Conservation (phyloP, 2,113 vertebrate species). For the Herpetotheres cachinnans region DNA sequence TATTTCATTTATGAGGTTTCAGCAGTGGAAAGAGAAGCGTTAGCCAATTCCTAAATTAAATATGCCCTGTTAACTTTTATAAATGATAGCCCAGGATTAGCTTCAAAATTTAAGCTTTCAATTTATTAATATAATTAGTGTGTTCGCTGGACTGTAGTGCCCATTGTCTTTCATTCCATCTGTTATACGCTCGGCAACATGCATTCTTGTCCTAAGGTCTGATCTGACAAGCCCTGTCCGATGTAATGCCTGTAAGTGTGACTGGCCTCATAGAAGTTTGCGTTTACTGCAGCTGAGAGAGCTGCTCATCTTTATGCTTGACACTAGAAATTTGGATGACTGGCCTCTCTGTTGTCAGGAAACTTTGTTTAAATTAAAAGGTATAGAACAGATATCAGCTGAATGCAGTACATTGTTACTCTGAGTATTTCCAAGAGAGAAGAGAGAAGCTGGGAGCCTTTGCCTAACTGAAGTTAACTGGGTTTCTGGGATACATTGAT, state of each 20-base stretch:
- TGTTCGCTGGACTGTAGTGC: slow-evolving; percentile 28
- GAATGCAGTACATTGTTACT: background rate
- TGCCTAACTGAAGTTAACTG: background rate
- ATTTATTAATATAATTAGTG: slow-evolving; percentile 72
- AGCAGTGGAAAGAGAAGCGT: slow-evolving; percentile 85
- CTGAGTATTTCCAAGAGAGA: background rate
- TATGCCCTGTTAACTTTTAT: slow-evolving; percentile 90
- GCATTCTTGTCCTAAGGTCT: background rate
- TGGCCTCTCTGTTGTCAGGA: background rate
- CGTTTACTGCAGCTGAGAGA: background rate
- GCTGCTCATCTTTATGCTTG: background rate
- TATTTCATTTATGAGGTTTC: slow-evolving; percentile 98
- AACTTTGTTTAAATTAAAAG: background rate
- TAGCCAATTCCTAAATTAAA: slow-evolving; percentile 99
- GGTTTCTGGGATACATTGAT: background rate
- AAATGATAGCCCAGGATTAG: slow-evolving; percentile 84
- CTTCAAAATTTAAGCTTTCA: slow-evolving; percentile 72
- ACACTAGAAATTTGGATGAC: background rate
- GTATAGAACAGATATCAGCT: background rate
- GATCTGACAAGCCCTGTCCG: background rate
- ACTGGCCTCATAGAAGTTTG: background rate
- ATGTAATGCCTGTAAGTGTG: background rate
- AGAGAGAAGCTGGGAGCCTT: background rate
- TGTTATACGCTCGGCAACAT: background rate
- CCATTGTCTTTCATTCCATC: slow-evolving; percentile 1